Evolutionary conservation across 2,797 vertebrate species (phyloP), one percentile per base, ranked within the genome.

Genomic region (Eidolon dupreanum): DNA sequence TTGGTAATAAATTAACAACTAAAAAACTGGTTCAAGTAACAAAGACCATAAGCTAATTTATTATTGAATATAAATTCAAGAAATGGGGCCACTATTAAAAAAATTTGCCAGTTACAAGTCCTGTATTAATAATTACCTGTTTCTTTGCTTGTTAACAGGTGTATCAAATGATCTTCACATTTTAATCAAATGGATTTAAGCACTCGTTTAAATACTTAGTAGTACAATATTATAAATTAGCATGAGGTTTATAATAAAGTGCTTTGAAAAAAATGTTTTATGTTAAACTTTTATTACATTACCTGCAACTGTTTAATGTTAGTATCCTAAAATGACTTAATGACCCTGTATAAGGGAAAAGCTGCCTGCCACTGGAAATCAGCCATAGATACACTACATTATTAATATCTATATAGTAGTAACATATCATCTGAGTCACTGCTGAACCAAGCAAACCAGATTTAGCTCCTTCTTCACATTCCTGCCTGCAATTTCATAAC

Each of bases 391-490:
- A 36, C 59, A 43, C 38, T n/a, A n/a, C 22, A 57, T 63, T 85
- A 88, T 53, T 89, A 82, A 36, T 53, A 63, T 57, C 74, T 91
- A 24, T 31, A 77, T 12, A 85, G 36, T 4, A 66, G 10, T 33
- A 90, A 73, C 8, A 66, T 22, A 65, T 36, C 59, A 70, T 36
- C 79, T 86, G 77, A 96, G 88, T 95, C 92, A 94, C 51, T 36
- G 24, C 36, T 43, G 68, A 94, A 95, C 51, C 55, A 78, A 92
- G 57, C 28, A 68, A 88, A 93, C 71, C 77, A 93, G 73, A 85
- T 85, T 84, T 9, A 93, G 81, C 31, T 71, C 38, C 91, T 86
- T 74, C 74, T 85, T 88, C 85, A 93, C 79, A 94, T 82, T 97
- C 84, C 28, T 95, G 31, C 68, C 61, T 19, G 26, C 43, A 61